Percentiles rank a stretch among this genome's conserved stretches.
Conservation (phyloP, 92 coral and sea anemone genomes). For the Porites cylindrica region DNA sequence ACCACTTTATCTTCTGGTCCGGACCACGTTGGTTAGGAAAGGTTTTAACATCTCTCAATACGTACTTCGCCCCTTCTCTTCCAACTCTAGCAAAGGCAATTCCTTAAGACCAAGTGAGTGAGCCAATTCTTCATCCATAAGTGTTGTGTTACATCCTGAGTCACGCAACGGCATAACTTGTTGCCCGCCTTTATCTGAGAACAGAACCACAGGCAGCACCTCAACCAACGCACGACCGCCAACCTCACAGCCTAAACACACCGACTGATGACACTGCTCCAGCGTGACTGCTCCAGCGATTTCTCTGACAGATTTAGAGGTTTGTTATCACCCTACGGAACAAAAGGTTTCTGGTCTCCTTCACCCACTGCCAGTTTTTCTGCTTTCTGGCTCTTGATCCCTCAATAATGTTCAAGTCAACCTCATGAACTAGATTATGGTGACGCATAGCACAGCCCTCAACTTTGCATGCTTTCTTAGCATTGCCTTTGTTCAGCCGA, state of each 20-base stretch:
- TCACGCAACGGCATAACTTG: constrained; percentile 36
- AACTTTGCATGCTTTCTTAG: constrained; percentile 3
- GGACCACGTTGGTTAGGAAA: constrained; percentile 4
- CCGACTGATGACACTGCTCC: background rate
- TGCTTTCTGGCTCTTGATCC: constrained; percentile 31
- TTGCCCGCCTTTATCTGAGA: background rate
- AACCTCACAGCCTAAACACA: background rate
- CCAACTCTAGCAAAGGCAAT: constrained; percentile 18
- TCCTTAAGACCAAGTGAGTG: background rate
- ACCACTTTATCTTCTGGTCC: constrained; percentile 42
- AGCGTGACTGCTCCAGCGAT: background rate
- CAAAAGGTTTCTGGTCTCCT: background rate
- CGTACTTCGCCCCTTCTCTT: constrained; percentile 7
- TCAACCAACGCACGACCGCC: constrained; percentile 7
- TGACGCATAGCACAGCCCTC: constrained; percentile 28
- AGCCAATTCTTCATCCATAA: background rate
- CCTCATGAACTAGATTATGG: constrained; percentile 30
- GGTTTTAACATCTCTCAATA: constrained; percentile 21
- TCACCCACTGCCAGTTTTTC: background rate
- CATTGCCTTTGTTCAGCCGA: constrained; percentile 15
- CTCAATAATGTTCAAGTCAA: constrained; percentile 34
- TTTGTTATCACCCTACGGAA: background rate
- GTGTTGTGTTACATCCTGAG: constrained; percentile 35
- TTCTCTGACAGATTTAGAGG: background rate
- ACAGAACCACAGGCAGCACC: constrained; percentile 16